phyloP scores from a whole-genome alignment of 2,113 vertebrate genomes.

The Grantiella picta region DNA sequence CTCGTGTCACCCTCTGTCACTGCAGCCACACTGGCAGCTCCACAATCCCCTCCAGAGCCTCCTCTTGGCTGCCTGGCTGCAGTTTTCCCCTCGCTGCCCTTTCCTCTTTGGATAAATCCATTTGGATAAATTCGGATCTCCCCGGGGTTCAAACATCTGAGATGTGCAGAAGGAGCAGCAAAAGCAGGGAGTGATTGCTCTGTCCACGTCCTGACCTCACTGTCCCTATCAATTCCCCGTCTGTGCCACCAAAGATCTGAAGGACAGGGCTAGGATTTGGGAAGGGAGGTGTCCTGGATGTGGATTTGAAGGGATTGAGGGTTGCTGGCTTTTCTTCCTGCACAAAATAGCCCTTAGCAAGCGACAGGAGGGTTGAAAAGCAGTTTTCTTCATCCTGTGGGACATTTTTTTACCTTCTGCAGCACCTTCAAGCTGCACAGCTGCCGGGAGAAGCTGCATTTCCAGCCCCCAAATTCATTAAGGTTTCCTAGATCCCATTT shows the following conservation, averaged over 20 bases:
- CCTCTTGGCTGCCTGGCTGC: background rate
- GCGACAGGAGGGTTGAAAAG: background rate
- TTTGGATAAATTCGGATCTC: background rate
- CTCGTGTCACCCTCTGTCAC: background rate
- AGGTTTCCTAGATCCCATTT: background rate
- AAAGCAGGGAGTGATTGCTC: rapidly evolving
- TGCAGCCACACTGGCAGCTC: background rate
- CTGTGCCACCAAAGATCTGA: rapidly evolving
- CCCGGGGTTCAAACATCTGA: background rate
- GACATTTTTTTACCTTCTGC: no score
- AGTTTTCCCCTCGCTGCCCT: background rate
- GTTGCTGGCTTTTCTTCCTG: background rate
- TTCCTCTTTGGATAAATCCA: background rate
- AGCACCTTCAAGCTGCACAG: background rate
- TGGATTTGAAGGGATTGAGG: background rate
- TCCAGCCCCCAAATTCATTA: background rate
- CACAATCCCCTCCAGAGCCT: background rate
- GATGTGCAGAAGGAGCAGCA: background rate
- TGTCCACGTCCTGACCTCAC: background rate
- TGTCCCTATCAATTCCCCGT: rapidly evolving
- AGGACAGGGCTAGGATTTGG: background rate
- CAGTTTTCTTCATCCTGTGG: rapidly evolving
- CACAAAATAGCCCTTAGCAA: background rate
- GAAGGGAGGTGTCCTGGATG: background rate
- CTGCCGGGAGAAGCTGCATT: background rate